Evolutionary conservation across 2,888 invertebrate genomes (phyloP).

Genomic region (Drosophila hamatofila): DNA sequence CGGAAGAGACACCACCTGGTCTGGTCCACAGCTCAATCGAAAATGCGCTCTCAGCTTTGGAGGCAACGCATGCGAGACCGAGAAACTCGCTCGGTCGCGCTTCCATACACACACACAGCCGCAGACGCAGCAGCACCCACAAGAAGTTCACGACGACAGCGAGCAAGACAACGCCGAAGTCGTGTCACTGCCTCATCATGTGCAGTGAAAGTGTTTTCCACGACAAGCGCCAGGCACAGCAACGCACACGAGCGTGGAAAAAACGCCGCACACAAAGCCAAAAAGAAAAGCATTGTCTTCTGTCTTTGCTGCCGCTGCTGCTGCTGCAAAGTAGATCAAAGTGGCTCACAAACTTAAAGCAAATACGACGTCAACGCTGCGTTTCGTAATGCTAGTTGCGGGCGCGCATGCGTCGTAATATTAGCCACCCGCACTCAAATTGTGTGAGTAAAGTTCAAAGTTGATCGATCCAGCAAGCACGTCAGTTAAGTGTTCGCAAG

Average conservation of each 20-base stretch:
- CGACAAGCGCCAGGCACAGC: slow-evolving; percentile 67
- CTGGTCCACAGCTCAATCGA: slow-evolving; percentile 57
- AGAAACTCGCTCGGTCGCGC: slow-evolving; percentile 74
- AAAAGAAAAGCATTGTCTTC: slow-evolving; percentile 79
- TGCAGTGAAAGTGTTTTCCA: slow-evolving; percentile 84
- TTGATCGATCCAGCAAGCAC: slow-evolving; percentile 57
- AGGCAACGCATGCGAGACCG: slow-evolving; percentile 62
- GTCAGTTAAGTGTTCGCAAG: slow-evolving; percentile 17
- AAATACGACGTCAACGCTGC: slow-evolving; percentile 55
- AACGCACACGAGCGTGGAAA: slow-evolving; percentile 74
- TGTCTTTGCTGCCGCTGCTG: slow-evolving; percentile 32
- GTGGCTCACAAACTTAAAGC: slow-evolving; percentile 48
- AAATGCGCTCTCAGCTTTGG: slow-evolving; percentile 60
- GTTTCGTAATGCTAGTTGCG: slow-evolving; percentile 69
- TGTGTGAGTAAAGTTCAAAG: slow-evolving; percentile 72
- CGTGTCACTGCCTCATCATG: slow-evolving; percentile 79
- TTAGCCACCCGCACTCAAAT: slow-evolving; percentile 25
- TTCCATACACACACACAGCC: slow-evolving; percentile 63
- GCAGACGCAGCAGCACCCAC: slow-evolving; percentile 45
- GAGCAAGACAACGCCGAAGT: slow-evolving; percentile 34
- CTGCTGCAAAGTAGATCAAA: slow-evolving; percentile 70
- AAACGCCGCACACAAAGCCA: slow-evolving; percentile 38
- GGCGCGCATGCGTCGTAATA: slow-evolving; percentile 69
- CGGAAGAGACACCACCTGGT: slow-evolving; percentile 59
- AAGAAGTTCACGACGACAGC: slow-evolving; percentile 50